These are phyloP conservation scores for Caranx melampygus DNA, from an alignment of 2,113 vertebrate species.

Conservation along the genomic window DNA sequence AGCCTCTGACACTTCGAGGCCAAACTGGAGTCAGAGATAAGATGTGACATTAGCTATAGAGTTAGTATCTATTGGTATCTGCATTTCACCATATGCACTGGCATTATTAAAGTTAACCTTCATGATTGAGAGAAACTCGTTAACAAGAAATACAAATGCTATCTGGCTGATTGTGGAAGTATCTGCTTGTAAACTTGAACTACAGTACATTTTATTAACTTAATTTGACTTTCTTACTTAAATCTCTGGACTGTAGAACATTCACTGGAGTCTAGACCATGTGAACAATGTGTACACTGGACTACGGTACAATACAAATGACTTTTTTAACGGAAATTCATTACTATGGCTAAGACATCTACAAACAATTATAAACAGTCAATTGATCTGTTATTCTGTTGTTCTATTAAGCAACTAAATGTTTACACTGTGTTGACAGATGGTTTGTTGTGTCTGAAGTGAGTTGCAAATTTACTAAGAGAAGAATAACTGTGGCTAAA, in stretches of 20 bases:
- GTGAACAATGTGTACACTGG: background rate
- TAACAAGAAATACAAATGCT: background rate
- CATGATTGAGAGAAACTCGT: background rate
- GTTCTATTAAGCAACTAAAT: no score
- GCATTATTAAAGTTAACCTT: background rate
- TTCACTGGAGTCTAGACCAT: background rate
- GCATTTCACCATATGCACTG: background rate
- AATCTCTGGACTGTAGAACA: background rate
- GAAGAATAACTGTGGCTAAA: no score
- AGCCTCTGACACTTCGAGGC: constrained; percentile 33
- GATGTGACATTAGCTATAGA: constrained; percentile 6
- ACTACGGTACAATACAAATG: no score
- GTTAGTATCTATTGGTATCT: background rate
- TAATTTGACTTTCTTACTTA: background rate
- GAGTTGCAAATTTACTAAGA: no score
- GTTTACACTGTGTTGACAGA: no score
- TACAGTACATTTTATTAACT: background rate
- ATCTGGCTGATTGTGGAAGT: background rate
- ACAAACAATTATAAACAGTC: no score
- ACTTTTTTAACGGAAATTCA: no score
- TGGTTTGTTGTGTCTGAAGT: no score
- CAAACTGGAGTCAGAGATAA: background rate
- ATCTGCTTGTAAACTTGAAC: constrained; percentile 4
- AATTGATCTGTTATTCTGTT: no score
- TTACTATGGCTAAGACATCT: no score